These are phyloP conservation scores for Tenthredo livida DNA, from an alignment of 2,888 invertebrate genomes.

Conservation along the genomic window DNA sequence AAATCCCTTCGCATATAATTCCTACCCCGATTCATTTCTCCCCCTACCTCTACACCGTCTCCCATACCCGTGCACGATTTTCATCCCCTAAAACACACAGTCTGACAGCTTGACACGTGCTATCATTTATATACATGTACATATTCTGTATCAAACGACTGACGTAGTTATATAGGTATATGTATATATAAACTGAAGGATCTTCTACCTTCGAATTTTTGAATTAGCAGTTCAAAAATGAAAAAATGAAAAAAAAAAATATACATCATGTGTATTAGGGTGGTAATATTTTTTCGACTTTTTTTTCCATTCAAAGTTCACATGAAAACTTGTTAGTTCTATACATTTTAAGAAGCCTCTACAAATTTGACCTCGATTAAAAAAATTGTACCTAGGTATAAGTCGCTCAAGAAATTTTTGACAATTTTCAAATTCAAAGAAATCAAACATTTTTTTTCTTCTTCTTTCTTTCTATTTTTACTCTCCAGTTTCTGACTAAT, in stretches of 20 bases:
- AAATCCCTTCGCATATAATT: constrained; percentile 18
- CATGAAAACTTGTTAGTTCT: too few species aligned
- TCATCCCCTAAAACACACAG: constrained; percentile 34
- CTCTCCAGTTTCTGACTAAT: too few species aligned
- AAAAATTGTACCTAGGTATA: too few species aligned
- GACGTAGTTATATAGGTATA: not conserved
- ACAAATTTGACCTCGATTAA: too few species aligned
- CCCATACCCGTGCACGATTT: not conserved
- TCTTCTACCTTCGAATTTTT: not conserved
- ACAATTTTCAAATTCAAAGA: too few species aligned
- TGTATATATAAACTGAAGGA: not conserved
- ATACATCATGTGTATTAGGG: not conserved
- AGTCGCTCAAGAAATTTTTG: too few species aligned
- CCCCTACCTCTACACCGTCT: not conserved
- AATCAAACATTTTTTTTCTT: too few species aligned
- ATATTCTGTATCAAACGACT: constrained; percentile 15
- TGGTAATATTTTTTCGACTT: too few species aligned
- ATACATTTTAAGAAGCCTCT: too few species aligned
- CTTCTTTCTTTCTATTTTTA: too few species aligned
- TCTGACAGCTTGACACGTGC: constrained; percentile 46
- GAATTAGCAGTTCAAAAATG: too few species aligned
- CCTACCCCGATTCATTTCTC: constrained; percentile 7
- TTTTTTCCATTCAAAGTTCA: too few species aligned
- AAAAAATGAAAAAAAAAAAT: not conserved
- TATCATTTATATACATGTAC: constrained; percentile 44